Conservation (phyloP, 2,888 invertebrate species). For the Smittia aterrima region DNA sequence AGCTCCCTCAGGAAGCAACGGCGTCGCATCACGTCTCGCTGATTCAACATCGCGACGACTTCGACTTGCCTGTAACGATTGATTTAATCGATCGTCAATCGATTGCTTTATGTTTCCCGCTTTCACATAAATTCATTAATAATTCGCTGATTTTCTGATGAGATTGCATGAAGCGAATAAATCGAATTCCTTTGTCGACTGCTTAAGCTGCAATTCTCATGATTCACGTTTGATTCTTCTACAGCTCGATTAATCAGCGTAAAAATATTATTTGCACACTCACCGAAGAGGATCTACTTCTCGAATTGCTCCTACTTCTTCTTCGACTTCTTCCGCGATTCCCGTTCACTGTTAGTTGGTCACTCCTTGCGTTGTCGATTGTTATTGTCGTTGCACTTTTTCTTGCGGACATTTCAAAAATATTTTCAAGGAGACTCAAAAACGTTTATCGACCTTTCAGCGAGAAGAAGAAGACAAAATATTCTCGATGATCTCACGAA, state of each 20-base stretch:
- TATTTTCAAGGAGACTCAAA: too few species aligned
- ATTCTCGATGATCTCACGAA: too few species aligned
- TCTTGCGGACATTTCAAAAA: too few species aligned
- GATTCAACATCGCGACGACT: constrained; percentile 20
- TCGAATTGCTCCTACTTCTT: neutral
- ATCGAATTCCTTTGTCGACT: neutral
- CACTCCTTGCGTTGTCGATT: too few species aligned
- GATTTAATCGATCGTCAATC: too few species aligned
- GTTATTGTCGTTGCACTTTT: too few species aligned
- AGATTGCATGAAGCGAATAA: neutral
- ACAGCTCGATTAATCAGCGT: too few species aligned
- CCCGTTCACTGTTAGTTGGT: neutral
- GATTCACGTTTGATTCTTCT: too few species aligned
- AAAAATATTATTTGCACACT: constrained; percentile 1
- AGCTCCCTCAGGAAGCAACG: constrained; percentile 17
- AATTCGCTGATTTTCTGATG: neutral
- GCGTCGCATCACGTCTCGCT: constrained; percentile 10
- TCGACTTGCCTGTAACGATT: neutral
- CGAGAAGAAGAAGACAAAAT: too few species aligned
- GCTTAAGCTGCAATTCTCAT: neutral
- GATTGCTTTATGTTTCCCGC: too few species aligned
- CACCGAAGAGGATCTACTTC: constrained; percentile 24
- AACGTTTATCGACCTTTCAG: too few species aligned
- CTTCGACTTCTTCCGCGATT: constrained; percentile 18
- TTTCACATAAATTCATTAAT: neutral